Conservation (phyloP, 1,140 invertebrate species). For the Cydia amplana region DNA sequence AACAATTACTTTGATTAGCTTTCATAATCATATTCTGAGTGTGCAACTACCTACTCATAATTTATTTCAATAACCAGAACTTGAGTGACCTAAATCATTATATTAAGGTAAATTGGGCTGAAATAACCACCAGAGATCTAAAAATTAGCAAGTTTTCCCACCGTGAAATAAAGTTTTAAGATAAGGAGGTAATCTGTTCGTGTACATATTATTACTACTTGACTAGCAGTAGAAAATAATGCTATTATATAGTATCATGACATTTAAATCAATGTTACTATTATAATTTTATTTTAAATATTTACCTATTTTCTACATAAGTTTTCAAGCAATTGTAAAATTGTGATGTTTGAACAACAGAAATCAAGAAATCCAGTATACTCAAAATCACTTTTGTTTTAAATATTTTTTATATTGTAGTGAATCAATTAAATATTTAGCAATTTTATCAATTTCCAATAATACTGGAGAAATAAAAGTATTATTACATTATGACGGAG, state of each 20-base stretch:
- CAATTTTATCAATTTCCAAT: conserved; percentile 54
- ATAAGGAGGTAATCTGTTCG: conserved; percentile 59
- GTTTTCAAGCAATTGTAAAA: conserved; percentile 12
- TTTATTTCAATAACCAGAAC: conserved; percentile 27
- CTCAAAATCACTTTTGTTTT: conserved; percentile 66
- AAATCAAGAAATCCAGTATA: conserved; percentile 33
- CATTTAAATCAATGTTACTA: conserved; percentile 24
- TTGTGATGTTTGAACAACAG: conserved; percentile 9
- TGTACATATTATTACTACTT: conserved; percentile 37
- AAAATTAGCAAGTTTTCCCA: conserved; percentile 72
- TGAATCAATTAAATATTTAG: conserved; percentile 57
- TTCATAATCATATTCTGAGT: background rate
- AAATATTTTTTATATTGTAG: conserved; percentile 69
- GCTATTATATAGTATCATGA: conserved; percentile 31
- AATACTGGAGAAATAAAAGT: conserved; percentile 63
- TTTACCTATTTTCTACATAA: conserved; percentile 32
- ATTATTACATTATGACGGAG: conserved; percentile 46
- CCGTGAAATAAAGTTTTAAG: conserved; percentile 68
- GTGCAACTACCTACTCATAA: conserved; percentile 23
- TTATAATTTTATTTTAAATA: conserved; percentile 32
- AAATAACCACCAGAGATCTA: conserved; percentile 70
- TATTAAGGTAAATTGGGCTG: conserved; percentile 51
- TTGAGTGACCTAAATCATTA: conserved; percentile 41
- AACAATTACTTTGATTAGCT: conserved; percentile 1
- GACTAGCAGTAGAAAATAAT: conserved; percentile 28